Evolutionary conservation across 2,888 invertebrate genomes (phyloP).

Genomic region (Parelbella ahira): DNA sequence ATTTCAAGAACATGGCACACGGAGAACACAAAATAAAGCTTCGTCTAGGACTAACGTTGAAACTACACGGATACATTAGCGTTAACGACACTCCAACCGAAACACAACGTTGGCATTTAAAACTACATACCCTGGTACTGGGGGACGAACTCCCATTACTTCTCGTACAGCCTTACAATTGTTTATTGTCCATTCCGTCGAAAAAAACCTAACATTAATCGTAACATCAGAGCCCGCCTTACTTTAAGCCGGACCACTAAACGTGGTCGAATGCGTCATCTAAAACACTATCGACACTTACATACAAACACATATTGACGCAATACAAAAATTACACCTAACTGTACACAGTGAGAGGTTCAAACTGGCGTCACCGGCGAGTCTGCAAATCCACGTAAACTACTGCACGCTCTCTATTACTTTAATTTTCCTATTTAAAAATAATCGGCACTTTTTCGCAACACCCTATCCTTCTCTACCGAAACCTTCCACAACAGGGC

Average conservation of each 20-base stretch:
- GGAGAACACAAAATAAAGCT: conserved; percentile 23
- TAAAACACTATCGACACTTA: too few species aligned
- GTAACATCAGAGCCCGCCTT: too few species aligned
- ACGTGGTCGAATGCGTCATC: conserved; percentile 16
- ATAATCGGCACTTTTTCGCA: not conserved
- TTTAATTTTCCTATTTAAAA: conserved; percentile 13
- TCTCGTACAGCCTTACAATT: conserved; percentile 68
- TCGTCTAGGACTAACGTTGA: conserved; percentile 6
- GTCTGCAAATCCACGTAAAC: too few species aligned
- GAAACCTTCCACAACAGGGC: too few species aligned
- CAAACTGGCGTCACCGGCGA: too few species aligned
- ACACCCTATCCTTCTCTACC: too few species aligned
- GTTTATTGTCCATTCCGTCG: conserved; percentile 71
- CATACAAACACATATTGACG: too few species aligned
- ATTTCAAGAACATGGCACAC: conserved; percentile 30
- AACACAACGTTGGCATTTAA: conserved; percentile 47
- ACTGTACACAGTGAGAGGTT: too few species aligned
- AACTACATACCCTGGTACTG: conserved; percentile 73
- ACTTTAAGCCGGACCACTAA: conserved; percentile 17
- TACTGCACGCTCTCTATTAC: too few species aligned
- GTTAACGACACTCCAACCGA: conserved; percentile 11
- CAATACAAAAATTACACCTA: conserved; percentile 18
- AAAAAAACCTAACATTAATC: conserved; percentile 33
- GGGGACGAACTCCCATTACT: conserved; percentile 66
- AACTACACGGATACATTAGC: conserved; percentile 8